Evolutionary conservation across 2,113 vertebrate species (phyloP), one percentile per base, ranked within the genome.

Genomic region (Struthio camelus): DNA sequence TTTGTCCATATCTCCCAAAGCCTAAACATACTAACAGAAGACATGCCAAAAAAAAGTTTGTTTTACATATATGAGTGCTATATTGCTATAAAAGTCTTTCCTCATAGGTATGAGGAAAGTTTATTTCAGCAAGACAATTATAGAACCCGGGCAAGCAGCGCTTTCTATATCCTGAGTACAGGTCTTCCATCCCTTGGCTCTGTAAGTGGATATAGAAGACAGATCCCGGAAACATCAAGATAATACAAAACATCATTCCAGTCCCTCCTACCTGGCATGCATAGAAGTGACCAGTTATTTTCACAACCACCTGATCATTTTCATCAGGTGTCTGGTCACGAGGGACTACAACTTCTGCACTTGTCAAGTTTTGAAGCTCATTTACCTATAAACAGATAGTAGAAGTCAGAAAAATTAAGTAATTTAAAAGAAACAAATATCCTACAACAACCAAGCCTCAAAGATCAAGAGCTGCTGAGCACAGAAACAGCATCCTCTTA

Each of bases 251-350:
- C 48, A 23, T 38, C 4, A 10, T 65, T 61, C 14, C 72, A 82
- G 24, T 56, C 69, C 32, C 32, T 96, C 97, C 93, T 97, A 99
- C 99, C 99, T 99, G 99, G 97, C 99, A 99, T 97, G 99, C 99
- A 98, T 99, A 99, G 98, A 99, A 99, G 95, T 99, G 99, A 95
- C 99, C 99, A 81, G 98, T 99, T 98, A 99, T 99, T 98, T 99
- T 99, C 65, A 99, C 99, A 93, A 99, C 98, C 89, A 99, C 99
- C 98, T 99, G 99, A 97, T 99, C 99, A 19, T 99, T 99, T 97
- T 99, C 99, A 76, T 99, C 99, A 72, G 99, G 99, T 10, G 99
- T 99, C 98, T 99, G 99, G 97, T 99, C 99, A 97, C 99, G 98
- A 80, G 99, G 99, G 84, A 99, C 99, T 97, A 99, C 99, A 95